Conservation (phyloP, 2,888 invertebrate species). For the Ochropleura leucogaster region DNA sequence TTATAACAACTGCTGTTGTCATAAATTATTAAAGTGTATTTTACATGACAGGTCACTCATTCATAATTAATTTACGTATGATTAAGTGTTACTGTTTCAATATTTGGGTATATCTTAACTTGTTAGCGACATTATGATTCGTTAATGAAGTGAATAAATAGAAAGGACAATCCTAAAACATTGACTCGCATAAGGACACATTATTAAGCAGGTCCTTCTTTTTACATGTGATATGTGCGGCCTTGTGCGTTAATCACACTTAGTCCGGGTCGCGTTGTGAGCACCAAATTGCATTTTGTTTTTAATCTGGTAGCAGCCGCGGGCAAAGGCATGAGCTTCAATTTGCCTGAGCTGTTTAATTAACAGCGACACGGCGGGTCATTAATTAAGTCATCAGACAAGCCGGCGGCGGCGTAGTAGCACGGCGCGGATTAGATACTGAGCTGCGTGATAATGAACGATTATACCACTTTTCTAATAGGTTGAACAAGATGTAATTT, state of each 20-base stretch:
- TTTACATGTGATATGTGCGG: conserved; percentile 38
- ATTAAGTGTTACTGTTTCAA: conserved; percentile 34
- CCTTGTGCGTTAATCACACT: conserved; percentile 70
- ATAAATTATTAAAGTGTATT: conserved; percentile 44
- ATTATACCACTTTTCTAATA: conserved; percentile 74
- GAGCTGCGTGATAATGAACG: conserved; percentile 82
- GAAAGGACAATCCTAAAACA: background rate
- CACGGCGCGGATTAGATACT: conserved; percentile 81
- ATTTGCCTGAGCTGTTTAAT: conserved; percentile 89
- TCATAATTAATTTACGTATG: conserved; percentile 38
- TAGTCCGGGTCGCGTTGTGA: conserved; percentile 72
- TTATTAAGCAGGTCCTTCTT: conserved; percentile 17
- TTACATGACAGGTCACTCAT: conserved; percentile 39
- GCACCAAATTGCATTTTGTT: conserved; percentile 86
- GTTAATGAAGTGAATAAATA: background rate
- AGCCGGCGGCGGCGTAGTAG: conserved; percentile 80
- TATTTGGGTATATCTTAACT: conserved; percentile 23
- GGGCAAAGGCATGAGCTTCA: conserved; percentile 82
- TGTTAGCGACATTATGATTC: background rate
- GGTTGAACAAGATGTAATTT: conserved; percentile 55
- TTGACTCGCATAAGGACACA: background rate
- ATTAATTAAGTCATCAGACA: conserved; percentile 90
- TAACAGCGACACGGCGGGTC: conserved; percentile 87
- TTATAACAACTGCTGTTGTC: background rate
- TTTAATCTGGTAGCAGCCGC: conserved; percentile 84